Evolutionary conservation across 2,113 vertebrate genomes (phyloP).

Genomic region (Neogobius melanostomus): DNA sequence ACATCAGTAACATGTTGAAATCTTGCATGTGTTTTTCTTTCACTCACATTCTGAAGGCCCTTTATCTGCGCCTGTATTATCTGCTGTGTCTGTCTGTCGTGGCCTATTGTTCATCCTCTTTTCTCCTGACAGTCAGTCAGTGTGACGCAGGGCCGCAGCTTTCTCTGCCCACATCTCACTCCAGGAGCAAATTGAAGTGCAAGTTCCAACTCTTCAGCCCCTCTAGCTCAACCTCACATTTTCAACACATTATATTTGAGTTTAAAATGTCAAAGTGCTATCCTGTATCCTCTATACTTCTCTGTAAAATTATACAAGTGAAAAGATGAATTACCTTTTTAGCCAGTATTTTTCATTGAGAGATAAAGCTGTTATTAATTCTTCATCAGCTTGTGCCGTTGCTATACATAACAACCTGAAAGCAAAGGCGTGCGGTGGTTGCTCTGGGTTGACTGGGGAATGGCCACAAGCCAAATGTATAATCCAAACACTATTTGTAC

Average conservation of each 20-base stretch:
- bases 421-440: constrained; percentile 29
- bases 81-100: constrained; percentile 18
- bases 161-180: constrained; percentile 4
- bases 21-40: constrained; percentile 22
- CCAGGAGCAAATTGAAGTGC: constrained; percentile 12
- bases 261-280: neutral
- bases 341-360: neutral
- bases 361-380: constrained; percentile 4
- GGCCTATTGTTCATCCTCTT: constrained; percentile 31
- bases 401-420: constrained; percentile 5
- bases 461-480: constrained; percentile 12
- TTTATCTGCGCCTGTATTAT: constrained; percentile 16
- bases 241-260: constrained; percentile 3
- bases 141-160: constrained; percentile 23
- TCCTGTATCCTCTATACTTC: neutral
- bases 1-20: constrained; percentile 10
- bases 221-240: constrained; percentile 17
- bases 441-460: constrained; percentile 8
- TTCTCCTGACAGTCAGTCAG: constrained; percentile 32
- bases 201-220: constrained; percentile 12
- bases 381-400: constrained; percentile 23
- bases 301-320: neutral
- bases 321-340: neutral
- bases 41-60: constrained; percentile 6
- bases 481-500: constrained; percentile 6